These are phyloP conservation scores for Patiria pectinifera DNA, from an alignment of 53 echinoderm and acorn worm genomes.

Conservation along the genomic window DNA sequence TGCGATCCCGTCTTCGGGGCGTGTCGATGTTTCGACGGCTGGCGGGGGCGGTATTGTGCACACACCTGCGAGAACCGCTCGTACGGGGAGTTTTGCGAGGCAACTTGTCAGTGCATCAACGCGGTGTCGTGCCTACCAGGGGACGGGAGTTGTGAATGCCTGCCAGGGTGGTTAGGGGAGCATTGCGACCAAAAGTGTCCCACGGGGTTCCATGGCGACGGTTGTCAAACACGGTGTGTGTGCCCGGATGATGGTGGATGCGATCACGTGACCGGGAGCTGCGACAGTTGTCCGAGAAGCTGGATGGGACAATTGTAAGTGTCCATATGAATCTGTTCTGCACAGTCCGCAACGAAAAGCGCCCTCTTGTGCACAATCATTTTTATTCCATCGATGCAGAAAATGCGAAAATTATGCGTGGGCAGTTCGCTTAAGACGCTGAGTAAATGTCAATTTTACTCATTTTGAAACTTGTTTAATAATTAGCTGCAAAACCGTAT, in stretches of 20 bases:
- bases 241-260: constrained; percentile 69
- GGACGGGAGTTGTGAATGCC: constrained; percentile 66
- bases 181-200: constrained; percentile 62
- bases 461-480: too few species aligned
- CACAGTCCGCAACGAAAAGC: too few species aligned
- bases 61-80: constrained; percentile 56
- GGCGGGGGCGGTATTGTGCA: constrained; percentile 72
- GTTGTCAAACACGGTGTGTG: constrained; percentile 63
- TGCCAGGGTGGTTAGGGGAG: constrained; percentile 68
- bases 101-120: constrained; percentile 57
- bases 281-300: constrained; percentile 75
- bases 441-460: too few species aligned
- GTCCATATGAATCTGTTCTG: not conserved
- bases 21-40: constrained; percentile 73
- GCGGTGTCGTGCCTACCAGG: constrained; percentile 42
- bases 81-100: constrained; percentile 61
- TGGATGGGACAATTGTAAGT: constrained; percentile 73
- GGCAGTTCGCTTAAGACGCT: too few species aligned
- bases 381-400: too few species aligned
- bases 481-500: too few species aligned
- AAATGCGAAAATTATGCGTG: too few species aligned
- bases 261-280: constrained; percentile 66
- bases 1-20: constrained; percentile 24
- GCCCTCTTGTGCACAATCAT: not conserved
- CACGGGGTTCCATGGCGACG: constrained; percentile 52